Percentiles rank a stretch among this genome's conserved stretches.
phyloP scores from a whole-genome alignment of 1,140 invertebrate genomes.

The Kradibia gibbosae region DNA sequence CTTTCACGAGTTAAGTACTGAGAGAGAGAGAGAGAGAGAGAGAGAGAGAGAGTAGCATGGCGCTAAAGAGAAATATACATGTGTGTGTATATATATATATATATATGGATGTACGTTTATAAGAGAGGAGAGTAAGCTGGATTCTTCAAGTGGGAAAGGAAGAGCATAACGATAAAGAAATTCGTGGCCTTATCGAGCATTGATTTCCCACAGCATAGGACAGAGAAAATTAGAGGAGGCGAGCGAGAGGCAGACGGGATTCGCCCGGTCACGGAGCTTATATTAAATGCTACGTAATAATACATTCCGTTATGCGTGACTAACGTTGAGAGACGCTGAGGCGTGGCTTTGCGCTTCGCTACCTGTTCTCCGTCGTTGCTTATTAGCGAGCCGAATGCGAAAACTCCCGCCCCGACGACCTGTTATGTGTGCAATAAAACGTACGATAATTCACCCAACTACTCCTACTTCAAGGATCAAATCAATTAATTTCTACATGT shows the following conservation, averaged over 20 bases:
- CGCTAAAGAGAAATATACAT: too few species aligned
- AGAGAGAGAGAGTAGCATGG: neutral
- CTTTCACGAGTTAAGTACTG: neutral
- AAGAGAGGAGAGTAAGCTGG: neutral
- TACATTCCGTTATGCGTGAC: constrained; percentile 46
- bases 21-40: neutral
- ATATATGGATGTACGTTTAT: neutral
- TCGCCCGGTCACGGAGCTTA: neutral
- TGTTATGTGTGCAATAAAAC: neutral
- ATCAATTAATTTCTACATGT: neutral
- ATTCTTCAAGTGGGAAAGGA: neutral
- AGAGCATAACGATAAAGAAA: neutral
- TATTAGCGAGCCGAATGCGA: neutral
- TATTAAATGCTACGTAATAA: constrained; percentile 47
- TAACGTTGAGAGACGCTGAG: neutral
- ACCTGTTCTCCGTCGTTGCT: neutral
- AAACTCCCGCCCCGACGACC: neutral
- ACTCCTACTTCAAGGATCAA: neutral
- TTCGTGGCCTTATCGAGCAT: neutral
- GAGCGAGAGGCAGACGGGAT: neutral
- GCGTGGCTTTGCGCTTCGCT: neutral
- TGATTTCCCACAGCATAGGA: neutral
- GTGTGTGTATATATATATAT: neutral
- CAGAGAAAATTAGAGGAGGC: neutral
- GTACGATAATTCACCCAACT: neutral